Evolutionary conservation across 2,113 vertebrate genomes (phyloP).

Genomic region (Hydrochoerus hydrochaeris): DNA sequence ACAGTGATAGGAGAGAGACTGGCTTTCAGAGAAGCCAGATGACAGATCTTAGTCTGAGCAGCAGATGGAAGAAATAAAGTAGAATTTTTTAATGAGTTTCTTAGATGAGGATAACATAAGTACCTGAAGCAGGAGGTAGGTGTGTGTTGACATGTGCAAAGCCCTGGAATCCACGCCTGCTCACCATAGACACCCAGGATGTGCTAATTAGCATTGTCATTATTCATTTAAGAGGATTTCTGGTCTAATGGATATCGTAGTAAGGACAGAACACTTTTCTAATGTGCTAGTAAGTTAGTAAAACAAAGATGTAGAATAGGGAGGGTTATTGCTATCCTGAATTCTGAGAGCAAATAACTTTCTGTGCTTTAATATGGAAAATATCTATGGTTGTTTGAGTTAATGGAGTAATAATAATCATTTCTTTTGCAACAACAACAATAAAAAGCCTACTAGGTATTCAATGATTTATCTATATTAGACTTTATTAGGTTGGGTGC

Average conservation of each 20-base stretch:
- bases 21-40: neutral
- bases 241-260: neutral
- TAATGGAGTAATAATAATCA: constrained; percentile 23
- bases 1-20: neutral
- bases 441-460: neutral
- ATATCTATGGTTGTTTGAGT: neutral
- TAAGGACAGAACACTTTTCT: neutral
- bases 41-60: neutral
- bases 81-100: neutral
- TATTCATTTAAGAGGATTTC: neutral
- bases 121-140: too few relatives aligned
- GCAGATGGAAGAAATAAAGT: neutral
- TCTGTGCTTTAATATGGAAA: neutral
- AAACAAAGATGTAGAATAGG: neutral
- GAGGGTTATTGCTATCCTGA: neutral
- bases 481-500: neutral
- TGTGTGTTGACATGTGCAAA: neutral
- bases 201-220: neutral
- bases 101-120: neutral
- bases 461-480: neutral
- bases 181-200: neutral
- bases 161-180: neutral
- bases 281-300: neutral
- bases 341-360: neutral
- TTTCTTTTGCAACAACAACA: neutral